Evolutionary conservation across 2,888 invertebrate species (phyloP), one percentile per base, ranked within the genome.

Genomic region (Serrognathus titanus): DNA sequence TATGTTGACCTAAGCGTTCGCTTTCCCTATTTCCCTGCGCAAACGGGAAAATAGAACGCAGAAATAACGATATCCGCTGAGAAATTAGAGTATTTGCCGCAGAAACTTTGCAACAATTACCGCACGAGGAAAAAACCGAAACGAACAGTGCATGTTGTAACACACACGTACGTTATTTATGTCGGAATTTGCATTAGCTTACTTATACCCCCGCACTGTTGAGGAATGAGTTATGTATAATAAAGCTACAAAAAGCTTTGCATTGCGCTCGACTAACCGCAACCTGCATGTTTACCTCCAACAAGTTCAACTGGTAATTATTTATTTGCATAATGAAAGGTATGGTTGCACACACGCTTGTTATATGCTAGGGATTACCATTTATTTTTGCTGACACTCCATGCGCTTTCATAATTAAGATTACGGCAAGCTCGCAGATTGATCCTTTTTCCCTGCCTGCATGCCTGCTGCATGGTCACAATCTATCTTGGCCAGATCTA

Each of bases 301-400:
- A 43, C 43, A 20, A 43, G 9, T 43, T 9, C 16, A 49, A 49
- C 35, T 20, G 20, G 49, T 49, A 49, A 49, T 49, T 49, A 49
- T 38, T 49, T 49, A 49, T 49, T 49, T 49, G 49, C 49, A 49
- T 49, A 49, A 49, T 49, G 49, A 49, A 48, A 43, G 43, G 43
- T 43, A 43, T 43, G 43, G 16, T 11, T 20, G 10, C 43, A 31
- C 24, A 43, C 10, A 11, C 20, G 9, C 13, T 43, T 43, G 43
- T 11, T 11, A 43, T 9, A 11, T 31, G 24, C 24, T 3, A 13
- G 12, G n/a, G 9, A 43, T 13, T 43, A 20, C 20, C 43, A 43
- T 43, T 43, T 43, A 43, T 43, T 43, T 43, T 9, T 43, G 12
- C 16, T 43, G 13, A 31, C 24, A 31, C 24, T 31, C 24, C 24